Base-by-base conservation (phyloP, 2,113 vertebrate genomes). In the Eolophus roseicapilla region DNA sequence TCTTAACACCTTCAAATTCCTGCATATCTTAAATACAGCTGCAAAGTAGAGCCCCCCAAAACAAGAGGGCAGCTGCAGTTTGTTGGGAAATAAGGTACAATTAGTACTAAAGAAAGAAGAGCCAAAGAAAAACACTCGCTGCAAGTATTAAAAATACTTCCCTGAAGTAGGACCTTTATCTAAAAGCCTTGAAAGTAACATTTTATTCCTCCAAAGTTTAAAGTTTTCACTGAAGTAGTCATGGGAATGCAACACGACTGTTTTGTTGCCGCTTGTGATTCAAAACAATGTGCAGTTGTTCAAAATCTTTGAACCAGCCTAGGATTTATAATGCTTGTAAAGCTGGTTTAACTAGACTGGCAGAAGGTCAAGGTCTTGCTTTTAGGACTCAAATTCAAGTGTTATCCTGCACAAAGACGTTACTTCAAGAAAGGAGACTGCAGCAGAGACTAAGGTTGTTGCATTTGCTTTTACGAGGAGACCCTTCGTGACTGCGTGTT, bases 351-450 rank as follows among this genome's bases (percentile, higher is more conserved):
- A 35, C 84, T 64, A 55, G 74, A 46, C 70, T 76, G 93, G 85
- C 57, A 76, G 62, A 90, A 93, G 87, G 85, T 87, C 90, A 86
- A 93, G 94, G 86, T 83, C 68, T 67, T 77, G 79, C 82, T 82
- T 95, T 92, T 41, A 67, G 82, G 68, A n/a, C 86, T 81, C 49
- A 67, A 8, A 57, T 74, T 62, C 57, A 63, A 90, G 63, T 49
- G n/a, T 55, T 65, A n/a, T 11, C 35, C 75, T 68, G 23, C 75
- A 79, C 78, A 88, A 85, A 92, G 53, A n/a, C 0, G 0, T 68
- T 76, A 35, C 71, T 90, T 73, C 49, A 21, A 52, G 82, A 73
- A 76, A n/a, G 47, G 52, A 59, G 28, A 24, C 44, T 24, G 33
- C 17, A 81, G n/a, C 4, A 2, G 59, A 92, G 63, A 53, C 11